phyloP scores from a whole-genome alignment of 53 echinoderm and acorn worm genomes.

The Henricia sp. region DNA sequence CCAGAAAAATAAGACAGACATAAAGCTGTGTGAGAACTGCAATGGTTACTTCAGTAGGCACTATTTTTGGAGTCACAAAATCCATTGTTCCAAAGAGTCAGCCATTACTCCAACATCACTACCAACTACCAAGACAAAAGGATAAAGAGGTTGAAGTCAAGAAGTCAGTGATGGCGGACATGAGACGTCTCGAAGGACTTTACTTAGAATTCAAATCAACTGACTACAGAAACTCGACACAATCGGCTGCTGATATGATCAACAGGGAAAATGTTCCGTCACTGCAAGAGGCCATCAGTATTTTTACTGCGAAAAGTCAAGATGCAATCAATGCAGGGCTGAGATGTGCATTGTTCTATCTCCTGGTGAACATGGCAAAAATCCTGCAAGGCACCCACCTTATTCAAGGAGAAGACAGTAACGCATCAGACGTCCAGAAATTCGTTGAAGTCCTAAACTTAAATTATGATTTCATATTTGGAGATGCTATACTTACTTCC shows the following conservation, averaged over 20 bases:
- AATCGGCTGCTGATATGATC: conserved; percentile 36
- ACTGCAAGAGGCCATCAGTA: conserved; percentile 44
- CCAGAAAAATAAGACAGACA: conserved; percentile 19
- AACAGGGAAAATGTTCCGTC: conserved; percentile 33
- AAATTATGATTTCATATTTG: conserved; percentile 33
- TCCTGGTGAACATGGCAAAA: conserved; percentile 31
- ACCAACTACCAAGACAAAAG: conserved; percentile 11
- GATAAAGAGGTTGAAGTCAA: conserved; percentile 46
- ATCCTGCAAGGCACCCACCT: conserved; percentile 33
- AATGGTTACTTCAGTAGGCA: conserved; percentile 25
- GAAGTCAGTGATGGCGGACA: conserved; percentile 49
- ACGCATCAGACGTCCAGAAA: conserved; percentile 36
- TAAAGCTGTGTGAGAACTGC: conserved; percentile 44
- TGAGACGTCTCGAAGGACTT: conserved; percentile 45
- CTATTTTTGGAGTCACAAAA: conserved; percentile 22
- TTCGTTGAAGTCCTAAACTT: conserved; percentile 10
- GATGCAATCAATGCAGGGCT: conserved; percentile 38
- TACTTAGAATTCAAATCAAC: conserved; percentile 28
- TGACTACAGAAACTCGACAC: conserved; percentile 33
- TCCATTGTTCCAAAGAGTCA: conserved; percentile 25
- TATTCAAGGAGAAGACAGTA: background rate
- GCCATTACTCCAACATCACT: conserved; percentile 40
- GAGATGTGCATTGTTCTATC: conserved; percentile 29
- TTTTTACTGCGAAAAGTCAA: conserved; percentile 6
- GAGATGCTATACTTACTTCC: conserved; percentile 17